These are phyloP conservation scores for Monochamus alternatus DNA, from an alignment of 2,888 invertebrate genomes.

Conservation along the genomic window DNA sequence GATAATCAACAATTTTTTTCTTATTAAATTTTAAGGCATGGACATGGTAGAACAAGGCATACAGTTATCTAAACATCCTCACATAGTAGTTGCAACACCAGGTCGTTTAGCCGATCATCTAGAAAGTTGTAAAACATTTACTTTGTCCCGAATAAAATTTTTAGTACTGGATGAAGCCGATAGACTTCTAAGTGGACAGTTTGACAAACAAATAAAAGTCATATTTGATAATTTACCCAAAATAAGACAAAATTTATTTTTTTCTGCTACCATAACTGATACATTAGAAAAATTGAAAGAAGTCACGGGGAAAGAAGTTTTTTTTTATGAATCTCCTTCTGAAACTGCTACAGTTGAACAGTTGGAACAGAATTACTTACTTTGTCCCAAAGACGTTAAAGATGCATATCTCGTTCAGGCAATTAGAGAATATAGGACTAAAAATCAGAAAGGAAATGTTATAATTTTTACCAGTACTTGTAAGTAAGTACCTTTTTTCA, in stretches of 20 bases:
- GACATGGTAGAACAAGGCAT: slow-evolving; percentile 92
- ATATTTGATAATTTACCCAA: slow-evolving; percentile 86
- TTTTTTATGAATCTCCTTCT: slow-evolving; percentile 82
- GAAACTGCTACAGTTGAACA: slow-evolving; percentile 89
- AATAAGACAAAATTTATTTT: slow-evolving; percentile 89
- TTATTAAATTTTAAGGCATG: slow-evolving; percentile 76
- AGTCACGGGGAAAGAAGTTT: slow-evolving; percentile 73
- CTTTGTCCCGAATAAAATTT: slow-evolving; percentile 85
- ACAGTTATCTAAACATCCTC: slow-evolving; percentile 88
- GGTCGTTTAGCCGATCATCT: slow-evolving; percentile 96
- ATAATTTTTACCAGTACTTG: slow-evolving; percentile 98
- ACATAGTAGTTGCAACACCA: slow-evolving; percentile 97
- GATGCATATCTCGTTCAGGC: slow-evolving; percentile 94
- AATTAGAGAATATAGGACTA: slow-evolving; percentile 82
- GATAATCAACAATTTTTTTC: neutral
- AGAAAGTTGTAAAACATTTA: slow-evolving; percentile 88
- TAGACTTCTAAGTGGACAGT: slow-evolving; percentile 84
- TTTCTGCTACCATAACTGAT: slow-evolving; percentile 97
- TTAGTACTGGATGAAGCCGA: slow-evolving; percentile 98
- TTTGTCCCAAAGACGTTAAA: slow-evolving; percentile 92
- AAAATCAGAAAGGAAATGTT: slow-evolving; percentile 85
- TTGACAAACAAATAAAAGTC: slow-evolving; percentile 86
- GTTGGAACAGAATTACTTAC: slow-evolving; percentile 91
- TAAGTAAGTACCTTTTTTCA: slow-evolving; percentile 77
- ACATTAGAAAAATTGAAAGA: slow-evolving; percentile 80